These are phyloP conservation scores for Mythimna loreyi DNA, from an alignment of 2,888 invertebrate genomes.

Conservation along the genomic window DNA sequence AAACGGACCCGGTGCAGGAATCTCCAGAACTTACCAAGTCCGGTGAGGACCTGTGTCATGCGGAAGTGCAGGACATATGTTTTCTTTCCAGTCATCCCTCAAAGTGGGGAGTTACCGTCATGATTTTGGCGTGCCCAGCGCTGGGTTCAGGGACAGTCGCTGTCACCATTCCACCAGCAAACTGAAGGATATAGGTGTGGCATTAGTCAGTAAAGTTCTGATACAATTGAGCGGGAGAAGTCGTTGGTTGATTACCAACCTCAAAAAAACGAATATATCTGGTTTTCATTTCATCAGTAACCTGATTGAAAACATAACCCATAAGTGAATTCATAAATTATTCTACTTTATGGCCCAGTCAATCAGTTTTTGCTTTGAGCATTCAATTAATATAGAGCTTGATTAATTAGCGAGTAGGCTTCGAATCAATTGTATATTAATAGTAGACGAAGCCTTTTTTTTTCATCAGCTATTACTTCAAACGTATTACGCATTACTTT, in stretches of 20 bases:
- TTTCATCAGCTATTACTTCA: not conserved
- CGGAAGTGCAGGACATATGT: too few relatives aligned
- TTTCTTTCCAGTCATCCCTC: too few relatives aligned
- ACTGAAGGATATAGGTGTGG: not conserved
- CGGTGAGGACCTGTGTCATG: too few relatives aligned
- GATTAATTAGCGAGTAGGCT: slow-evolving; percentile 17
- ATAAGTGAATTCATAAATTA: slow-evolving; percentile 12
- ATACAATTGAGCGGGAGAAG: too few relatives aligned
- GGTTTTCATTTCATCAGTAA: not conserved
- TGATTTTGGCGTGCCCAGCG: too few relatives aligned
- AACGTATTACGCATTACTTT: not conserved
- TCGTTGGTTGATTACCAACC: too few relatives aligned
- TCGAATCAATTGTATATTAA: slow-evolving; percentile 8
- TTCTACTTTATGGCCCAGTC: slow-evolving; percentile 18
- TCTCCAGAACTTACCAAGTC: too few relatives aligned
- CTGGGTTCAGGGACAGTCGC: too few relatives aligned
- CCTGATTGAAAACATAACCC: slow-evolving; percentile 18
- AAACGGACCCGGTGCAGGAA: too few relatives aligned
- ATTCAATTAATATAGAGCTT: slow-evolving; percentile 16
- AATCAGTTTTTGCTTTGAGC: slow-evolving; percentile 6
- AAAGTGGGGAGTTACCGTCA: too few relatives aligned
- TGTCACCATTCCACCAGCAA: too few relatives aligned
- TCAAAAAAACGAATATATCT: not conserved
- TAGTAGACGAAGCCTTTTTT: slow-evolving; percentile 1
- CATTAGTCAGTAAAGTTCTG: too few relatives aligned